Evolutionary conservation across 2,888 invertebrate species (phyloP).

Genomic region (Drosophila anomalata): DNA sequence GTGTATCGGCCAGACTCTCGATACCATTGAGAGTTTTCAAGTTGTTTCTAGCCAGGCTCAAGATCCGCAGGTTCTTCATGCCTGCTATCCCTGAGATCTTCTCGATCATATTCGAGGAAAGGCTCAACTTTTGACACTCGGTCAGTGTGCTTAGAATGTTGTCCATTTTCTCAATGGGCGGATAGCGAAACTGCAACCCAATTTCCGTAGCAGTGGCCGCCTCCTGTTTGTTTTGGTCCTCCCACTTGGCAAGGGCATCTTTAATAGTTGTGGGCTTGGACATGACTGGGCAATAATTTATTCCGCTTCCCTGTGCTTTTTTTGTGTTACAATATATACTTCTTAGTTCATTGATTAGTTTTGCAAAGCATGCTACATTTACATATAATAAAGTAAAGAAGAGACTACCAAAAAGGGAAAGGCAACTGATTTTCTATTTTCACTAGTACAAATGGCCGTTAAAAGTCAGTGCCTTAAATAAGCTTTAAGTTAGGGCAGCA

Average conservation of each 20-base stretch:
- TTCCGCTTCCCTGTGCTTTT: background rate
- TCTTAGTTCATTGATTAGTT: background rate
- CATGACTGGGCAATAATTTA: conserved; percentile 77
- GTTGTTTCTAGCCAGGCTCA: conserved; percentile 94
- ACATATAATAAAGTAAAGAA: background rate
- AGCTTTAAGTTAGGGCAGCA: background rate
- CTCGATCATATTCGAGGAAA: conserved; percentile 97
- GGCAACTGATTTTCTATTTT: background rate
- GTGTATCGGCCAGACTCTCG: conserved; percentile 93
- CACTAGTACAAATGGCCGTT: background rate
- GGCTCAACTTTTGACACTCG: conserved; percentile 92
- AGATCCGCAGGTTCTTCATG: conserved; percentile 91
- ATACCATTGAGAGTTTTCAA: conserved; percentile 95
- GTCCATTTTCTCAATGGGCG: conserved; percentile 98
- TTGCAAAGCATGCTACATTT: background rate
- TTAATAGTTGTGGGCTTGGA: conserved; percentile 91
- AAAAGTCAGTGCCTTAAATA: background rate
- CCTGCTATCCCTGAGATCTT: conserved; percentile 93
- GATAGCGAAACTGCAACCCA: conserved; percentile 93
- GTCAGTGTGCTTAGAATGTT: conserved; percentile 89
- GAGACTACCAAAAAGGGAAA: background rate
- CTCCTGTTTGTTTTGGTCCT: conserved; percentile 89
- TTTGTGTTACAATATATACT: background rate
- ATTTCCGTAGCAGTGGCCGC: conserved; percentile 90
- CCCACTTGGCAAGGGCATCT: conserved; percentile 95